Conservation (phyloP, 64 coral and sea anemone genomes). For the Porites australiensis region DNA sequence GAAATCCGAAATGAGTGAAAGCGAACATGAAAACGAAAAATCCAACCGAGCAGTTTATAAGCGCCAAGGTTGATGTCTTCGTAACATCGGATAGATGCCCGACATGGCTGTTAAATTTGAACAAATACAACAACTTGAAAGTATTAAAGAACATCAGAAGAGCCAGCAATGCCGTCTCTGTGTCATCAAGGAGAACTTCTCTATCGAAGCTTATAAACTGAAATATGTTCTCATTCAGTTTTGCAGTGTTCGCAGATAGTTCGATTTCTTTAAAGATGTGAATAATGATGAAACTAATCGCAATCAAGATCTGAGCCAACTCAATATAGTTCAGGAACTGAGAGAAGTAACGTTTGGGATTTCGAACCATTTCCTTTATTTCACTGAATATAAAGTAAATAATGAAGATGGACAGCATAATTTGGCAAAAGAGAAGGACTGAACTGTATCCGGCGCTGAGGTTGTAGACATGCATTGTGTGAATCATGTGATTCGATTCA, state of each 20-base stretch:
- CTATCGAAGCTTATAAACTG: conserved; percentile 43
- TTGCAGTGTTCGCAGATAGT: not conserved
- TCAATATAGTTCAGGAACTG: conserved; percentile 57
- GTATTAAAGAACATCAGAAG: conserved; percentile 70
- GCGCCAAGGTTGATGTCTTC: not conserved
- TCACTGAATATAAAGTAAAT: conserved; percentile 37
- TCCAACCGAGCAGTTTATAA: not conserved
- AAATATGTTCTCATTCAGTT: conserved; percentile 15
- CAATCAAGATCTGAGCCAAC: conserved; percentile 22
- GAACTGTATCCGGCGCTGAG: conserved; percentile 27
- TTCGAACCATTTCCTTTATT: conserved; percentile 19
- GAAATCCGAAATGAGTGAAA: conserved; percentile 44
- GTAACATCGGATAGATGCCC: conserved; percentile 37
- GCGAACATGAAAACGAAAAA: conserved; percentile 25
- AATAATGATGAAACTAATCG: conserved; percentile 4
- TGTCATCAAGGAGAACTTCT: conserved; percentile 32
- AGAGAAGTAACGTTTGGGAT: not conserved
- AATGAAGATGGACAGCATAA: conserved; percentile 31
- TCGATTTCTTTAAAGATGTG: conserved; percentile 41
- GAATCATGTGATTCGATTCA: conserved; percentile 28
- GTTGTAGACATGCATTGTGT: conserved; percentile 40
- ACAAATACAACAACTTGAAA: conserved; percentile 30
- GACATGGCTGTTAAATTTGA: conserved; percentile 40
- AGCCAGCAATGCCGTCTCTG: conserved; percentile 30
- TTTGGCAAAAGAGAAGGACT: conserved; percentile 29